These are phyloP conservation scores for Mus caroli DNA, from an alignment of 2,797 vertebrate genomes.

Conservation along the genomic window DNA sequence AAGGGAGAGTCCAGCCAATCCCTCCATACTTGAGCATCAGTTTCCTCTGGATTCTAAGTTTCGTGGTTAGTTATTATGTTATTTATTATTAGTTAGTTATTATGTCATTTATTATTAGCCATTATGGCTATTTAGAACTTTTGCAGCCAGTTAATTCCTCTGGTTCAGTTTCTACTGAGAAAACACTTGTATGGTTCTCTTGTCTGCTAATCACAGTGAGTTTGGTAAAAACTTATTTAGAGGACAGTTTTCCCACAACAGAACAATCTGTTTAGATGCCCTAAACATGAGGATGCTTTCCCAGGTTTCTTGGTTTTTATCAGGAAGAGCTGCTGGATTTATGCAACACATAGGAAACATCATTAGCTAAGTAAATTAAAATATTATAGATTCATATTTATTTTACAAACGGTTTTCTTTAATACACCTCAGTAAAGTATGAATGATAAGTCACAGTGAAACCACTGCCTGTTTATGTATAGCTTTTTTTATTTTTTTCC, in stretches of 20 bases:
- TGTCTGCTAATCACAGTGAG: neutral
- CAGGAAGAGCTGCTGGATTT: neutral
- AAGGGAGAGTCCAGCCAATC: neutral
- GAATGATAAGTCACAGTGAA: neutral
- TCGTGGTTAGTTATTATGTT: neutral
- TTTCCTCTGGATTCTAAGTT: neutral
- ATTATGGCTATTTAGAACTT: conserved; percentile 14
- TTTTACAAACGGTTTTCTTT: neutral
- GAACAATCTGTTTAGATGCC: neutral
- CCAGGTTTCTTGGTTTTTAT: neutral
- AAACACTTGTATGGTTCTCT: conserved; percentile 19
- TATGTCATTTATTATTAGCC: too few relatives aligned
- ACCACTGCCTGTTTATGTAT: neutral
- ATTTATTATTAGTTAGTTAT: neutral
- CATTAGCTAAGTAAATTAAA: neutral
- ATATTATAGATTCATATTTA: neutral
- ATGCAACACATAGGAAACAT: neutral
- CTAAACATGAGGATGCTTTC: neutral
- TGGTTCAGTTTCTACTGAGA: conserved; percentile 18
- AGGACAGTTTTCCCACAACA: neutral
- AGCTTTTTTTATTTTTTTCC: too few relatives aligned
- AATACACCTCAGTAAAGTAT: neutral
- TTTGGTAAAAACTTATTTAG: conserved; percentile 33
- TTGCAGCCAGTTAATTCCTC: neutral
- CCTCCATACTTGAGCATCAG: neutral